Percentiles rank a stretch among this genome's conserved stretches.
These are phyloP conservation scores for Chelonoidis abingdonii DNA, from an alignment of 2,113 vertebrate species.

Conservation along the genomic window DNA sequence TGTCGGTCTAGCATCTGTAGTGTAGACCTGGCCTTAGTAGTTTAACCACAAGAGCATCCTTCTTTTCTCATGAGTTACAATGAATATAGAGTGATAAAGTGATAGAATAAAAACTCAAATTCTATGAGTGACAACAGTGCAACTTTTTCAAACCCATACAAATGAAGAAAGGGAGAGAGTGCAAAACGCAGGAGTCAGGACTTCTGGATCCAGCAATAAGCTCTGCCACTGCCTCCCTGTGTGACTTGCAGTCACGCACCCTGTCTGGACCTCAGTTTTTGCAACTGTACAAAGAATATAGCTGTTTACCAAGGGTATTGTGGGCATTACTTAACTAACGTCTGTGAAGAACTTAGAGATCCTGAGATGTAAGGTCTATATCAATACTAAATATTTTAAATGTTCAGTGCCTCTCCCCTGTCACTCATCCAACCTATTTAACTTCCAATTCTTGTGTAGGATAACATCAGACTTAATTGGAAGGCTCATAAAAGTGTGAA, in stretches of 20 bases:
- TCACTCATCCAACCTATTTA: background rate
- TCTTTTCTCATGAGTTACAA: background rate
- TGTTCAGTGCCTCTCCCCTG: background rate
- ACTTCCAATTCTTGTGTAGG: background rate
- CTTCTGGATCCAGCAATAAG: background rate
- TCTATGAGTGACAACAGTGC: background rate
- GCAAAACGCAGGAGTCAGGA: background rate
- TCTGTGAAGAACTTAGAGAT: background rate
- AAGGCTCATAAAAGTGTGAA: background rate
- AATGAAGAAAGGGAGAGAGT: background rate
- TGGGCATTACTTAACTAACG: background rate
- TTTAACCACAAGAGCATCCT: background rate
- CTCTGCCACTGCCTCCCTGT: background rate
- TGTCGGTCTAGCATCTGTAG: background rate
- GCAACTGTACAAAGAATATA: background rate
- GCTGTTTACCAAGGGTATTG: background rate
- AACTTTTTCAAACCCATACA: background rate
- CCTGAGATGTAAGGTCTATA: background rate
- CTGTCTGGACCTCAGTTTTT: background rate
- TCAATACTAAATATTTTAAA: background rate
- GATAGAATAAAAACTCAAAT: background rate
- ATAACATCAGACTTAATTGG: background rate
- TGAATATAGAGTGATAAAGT: background rate
- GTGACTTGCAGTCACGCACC: background rate
- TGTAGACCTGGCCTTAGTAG: background rate